Base-by-base conservation (phyloP, 2,888 invertebrate species). In the Notocelia uddmanniana region DNA sequence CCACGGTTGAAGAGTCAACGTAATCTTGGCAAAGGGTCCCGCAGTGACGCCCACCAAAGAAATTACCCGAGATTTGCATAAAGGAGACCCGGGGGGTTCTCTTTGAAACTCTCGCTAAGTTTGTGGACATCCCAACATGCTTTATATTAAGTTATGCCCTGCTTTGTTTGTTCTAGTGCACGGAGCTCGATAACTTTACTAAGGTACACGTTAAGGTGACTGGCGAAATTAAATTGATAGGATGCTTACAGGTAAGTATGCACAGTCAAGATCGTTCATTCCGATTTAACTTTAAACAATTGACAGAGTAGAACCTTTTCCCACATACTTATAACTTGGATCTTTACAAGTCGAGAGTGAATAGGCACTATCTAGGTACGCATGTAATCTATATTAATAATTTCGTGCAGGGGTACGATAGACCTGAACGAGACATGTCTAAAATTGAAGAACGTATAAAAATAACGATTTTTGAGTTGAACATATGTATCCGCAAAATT, bases 41-140 rank as follows among this genome's bases (percentile, higher is more conserved):
- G 21, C 79, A 83, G 87, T 81, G 89, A 88, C 87, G 88, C 87
- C 86, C 88, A 87, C 90, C 86, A 86, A 89, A 89, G 90, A 89
- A 92, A 91, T 91, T 91, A 90, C 90, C 84, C 84, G 80, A 86
- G 86, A 91, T 91, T 92, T 91, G 88, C 92, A 91, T 92, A 91
- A 91, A 91, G 89, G 89, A 89, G 89, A 89, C 87, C 87, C 89
- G 76, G 81, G 89, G 87, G 91, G 87, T 83, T 84, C 85, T 85
- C 90, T 91, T 90, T 89, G 90, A 88, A 90, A 89, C 88, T 91
- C 80, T 80, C 81, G 86, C 77, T 80, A 87, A 90, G 88, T 91
- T 89, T 86, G 88, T 85, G 88, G 88, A 88, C 87, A 88, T 84
- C 84, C 84, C 85, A 85, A 89, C 88, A 88, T 86, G 88, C 86